Conservation (phyloP, 2,797 vertebrate species). For the Hozukius guyotensis region DNA sequence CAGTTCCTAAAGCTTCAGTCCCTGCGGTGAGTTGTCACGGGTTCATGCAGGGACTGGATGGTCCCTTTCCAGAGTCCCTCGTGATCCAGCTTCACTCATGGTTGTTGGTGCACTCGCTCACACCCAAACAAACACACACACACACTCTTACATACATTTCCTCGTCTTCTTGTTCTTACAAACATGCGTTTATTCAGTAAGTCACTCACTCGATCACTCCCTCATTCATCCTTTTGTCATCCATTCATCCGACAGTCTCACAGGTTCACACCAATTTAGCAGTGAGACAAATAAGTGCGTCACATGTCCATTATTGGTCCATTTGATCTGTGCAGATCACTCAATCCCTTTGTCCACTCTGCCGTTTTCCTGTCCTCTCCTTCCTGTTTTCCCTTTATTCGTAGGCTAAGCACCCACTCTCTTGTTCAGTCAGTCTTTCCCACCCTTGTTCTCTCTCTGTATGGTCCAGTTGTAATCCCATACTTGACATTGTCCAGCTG, state of each 20-base stretch:
- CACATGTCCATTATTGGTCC: conserved; percentile 69
- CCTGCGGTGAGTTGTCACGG: conserved; percentile 74
- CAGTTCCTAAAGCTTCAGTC: conserved; percentile 80
- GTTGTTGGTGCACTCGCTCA: conserved; percentile 70
- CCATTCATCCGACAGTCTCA: conserved; percentile 53
- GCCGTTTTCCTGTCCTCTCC: conserved; percentile 39
- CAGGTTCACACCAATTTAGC: conserved; percentile 59
- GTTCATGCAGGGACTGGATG: conserved; percentile 63
- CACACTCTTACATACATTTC: conserved; percentile 51
- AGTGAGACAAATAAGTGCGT: conserved; percentile 78
- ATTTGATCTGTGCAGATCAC: conserved; percentile 60
- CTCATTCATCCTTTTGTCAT: conserved; percentile 46
- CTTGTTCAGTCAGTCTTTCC: conserved; percentile 63
- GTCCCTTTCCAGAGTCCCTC: conserved; percentile 73
- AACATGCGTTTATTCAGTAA: conserved; percentile 61
- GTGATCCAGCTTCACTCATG: conserved; percentile 75
- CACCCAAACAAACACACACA: conserved; percentile 27
- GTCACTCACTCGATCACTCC: conserved; percentile 33
- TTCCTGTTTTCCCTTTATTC: conserved; percentile 61
- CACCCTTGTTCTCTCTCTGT: conserved; percentile 37
- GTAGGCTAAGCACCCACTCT: conserved; percentile 60
- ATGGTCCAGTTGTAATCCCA: conserved; percentile 73
- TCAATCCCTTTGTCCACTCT: conserved; percentile 55
- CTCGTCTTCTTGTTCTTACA: conserved; percentile 38
- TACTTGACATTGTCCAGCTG: conserved; percentile 62